Base-by-base conservation (phyloP, 2,888 invertebrate genomes). In the Ectobius pallidus region DNA sequence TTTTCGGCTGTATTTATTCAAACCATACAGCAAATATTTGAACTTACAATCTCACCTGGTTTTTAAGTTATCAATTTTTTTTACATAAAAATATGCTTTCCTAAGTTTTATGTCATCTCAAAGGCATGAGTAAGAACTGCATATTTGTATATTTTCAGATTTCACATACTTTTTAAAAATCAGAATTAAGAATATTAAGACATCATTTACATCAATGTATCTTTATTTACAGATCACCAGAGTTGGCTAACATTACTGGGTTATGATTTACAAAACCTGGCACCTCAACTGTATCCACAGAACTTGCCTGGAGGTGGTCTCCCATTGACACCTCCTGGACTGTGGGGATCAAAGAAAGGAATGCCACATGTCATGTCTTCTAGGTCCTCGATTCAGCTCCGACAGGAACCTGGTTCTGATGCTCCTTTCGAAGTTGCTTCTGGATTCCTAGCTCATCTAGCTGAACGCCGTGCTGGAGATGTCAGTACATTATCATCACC, bases 241-340 rank as follows among this genome's bases (percentile, higher is more conserved):
- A 90, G 91, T 72, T 97, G 97, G 97, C 85, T 97, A 80, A 87
- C 88, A 68, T 88, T 91, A 70, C 88, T 97, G 62, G 96, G 96
- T 62, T 95, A 94, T 82, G 92, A 96, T 79, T 86, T 95, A 70
- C 91, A 91, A 80, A 94, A 92, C 80, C 83, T 97, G 72, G 93
- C 95, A 39, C 96, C 97, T 0, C 95, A 96, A 81, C 86, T 97
- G 34, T 91, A 92, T 79, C 91, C 92, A 0, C 88, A 91, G 46
- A 87, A 89, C 73, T 83, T 91, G 42, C 90, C 91, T 0, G 81
- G 78, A 18, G 71, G 75, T 39, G 73, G 72, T 3, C 16, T 72
- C n/a, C 75, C 73, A n/a, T 70, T 73, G 82, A 70, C 79, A 80
- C 58, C 70, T 3, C 18, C 65, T 7, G 62, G 69, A 46, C 42